Conservation (phyloP, 1,140 invertebrate genomes). For the Tyrophagus putrescentiae region DNA sequence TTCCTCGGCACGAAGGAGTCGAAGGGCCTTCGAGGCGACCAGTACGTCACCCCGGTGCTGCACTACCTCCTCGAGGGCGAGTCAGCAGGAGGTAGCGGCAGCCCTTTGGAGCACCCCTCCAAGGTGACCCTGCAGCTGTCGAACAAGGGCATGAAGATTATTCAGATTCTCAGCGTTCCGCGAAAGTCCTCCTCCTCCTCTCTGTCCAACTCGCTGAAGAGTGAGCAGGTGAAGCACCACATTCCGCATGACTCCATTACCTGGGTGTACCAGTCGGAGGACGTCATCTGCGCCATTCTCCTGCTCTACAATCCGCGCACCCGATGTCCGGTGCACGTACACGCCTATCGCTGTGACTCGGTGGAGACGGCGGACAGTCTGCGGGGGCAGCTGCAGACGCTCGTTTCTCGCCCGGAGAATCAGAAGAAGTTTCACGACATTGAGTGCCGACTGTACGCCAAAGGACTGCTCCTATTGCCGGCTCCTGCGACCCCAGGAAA, state of each 20-base stretch:
- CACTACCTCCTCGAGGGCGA: constrained; percentile 65
- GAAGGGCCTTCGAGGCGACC: constrained; percentile 62
- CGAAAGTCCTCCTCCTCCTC: constrained; percentile 16
- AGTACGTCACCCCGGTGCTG: constrained; percentile 65
- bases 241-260: constrained; percentile 81
- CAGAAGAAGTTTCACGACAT: constrained; percentile 65
- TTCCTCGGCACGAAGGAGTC: constrained; percentile 90
- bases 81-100: too few species aligned
- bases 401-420: constrained; percentile 69
- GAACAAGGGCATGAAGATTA: constrained; percentile 80
- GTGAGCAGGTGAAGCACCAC: constrained; percentile 67
- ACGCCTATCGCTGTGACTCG: constrained; percentile 85
- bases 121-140: constrained; percentile 71
- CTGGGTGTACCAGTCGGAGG: constrained; percentile 61
- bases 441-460: constrained; percentile 44
- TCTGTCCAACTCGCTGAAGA: constrained; percentile 25
- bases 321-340: constrained; percentile 70
- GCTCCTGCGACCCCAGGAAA: not conserved
- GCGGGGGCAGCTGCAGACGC: constrained; percentile 57
- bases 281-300: constrained; percentile 74
- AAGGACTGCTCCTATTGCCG: constrained; percentile 32
- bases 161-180: constrained; percentile 45
- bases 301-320: constrained; percentile 80
- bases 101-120: constrained; percentile 66
- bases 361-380: constrained; percentile 75